Base-by-base conservation (phyloP, 2,888 invertebrate species). In the Stictocephala bisonia region DNA sequence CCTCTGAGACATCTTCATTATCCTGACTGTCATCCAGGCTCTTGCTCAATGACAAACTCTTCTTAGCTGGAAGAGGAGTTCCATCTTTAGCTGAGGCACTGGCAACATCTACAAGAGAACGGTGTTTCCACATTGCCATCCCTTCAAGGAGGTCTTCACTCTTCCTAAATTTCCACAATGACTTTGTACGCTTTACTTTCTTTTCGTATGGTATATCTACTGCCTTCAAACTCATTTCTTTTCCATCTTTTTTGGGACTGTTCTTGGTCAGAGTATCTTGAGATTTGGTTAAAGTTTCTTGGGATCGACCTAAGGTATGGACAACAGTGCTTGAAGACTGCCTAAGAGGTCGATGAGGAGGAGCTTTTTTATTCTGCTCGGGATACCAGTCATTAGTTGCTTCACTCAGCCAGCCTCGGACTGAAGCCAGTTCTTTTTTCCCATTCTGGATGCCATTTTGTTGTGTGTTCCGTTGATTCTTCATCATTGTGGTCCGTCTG, bases 51-150 rank as follows among this genome's bases (percentile, higher is more conserved):
- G 75, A 72, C 40, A 75, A 31, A 35, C 53, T 56, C 53, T 75
- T 75, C 64, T 72, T 75, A 1, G 15, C 60, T 24, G 71, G 64
- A 50, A 69, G 51, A 24, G 75, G 75, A 7, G 83, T 85, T 72
- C 86, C 86, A 6, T 27, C 24, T 2, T 64, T 40, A 40, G 20
- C 87, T 83, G 86, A 88, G 82, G 88, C 85, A 27, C 56, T 31
- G 41, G 77, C 76, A 44, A 92, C 89, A 79, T 92, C 93, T 0
- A 94, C 93, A 75, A 94, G 86, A 79, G 94, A 94, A 35, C 94
- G 87, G 82, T 94, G 94, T 81, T 91, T 91, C 94, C 94, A 94
- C 69, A 94, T 85, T 0, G 93, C 90, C 94, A 94, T 94, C 0
- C 94, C 94, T 80, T 93, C 93, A 80, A 94, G 86, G 66, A 94